Evolutionary conservation across 2,888 invertebrate species (phyloP).

Genomic region (Palloptera scutellata): DNA sequence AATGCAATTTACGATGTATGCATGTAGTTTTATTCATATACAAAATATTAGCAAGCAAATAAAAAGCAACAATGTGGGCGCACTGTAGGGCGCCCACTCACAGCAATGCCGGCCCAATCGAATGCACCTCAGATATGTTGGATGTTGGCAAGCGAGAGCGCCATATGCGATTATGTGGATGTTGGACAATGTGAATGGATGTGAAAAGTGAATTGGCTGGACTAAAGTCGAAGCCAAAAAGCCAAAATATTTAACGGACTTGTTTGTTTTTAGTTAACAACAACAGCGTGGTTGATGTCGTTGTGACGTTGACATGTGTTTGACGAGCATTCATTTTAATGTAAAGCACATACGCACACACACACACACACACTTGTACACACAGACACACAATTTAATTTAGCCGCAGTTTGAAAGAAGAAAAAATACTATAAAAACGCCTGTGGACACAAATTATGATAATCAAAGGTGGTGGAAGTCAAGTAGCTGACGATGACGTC

Average conservation of each 20-base stretch:
- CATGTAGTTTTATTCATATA: not conserved
- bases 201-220: not conserved
- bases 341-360: not conserved
- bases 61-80: conserved; percentile 4
- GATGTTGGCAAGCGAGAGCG: too few relatives aligned
- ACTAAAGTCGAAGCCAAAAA: not conserved
- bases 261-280: conserved; percentile 12
- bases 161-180: not conserved
- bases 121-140: not conserved
- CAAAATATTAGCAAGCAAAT: not conserved
- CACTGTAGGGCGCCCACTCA: conserved; percentile 10
- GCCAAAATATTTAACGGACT: not conserved
- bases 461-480: conserved; percentile 37
- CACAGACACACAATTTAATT: conserved; percentile 26
- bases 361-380: not conserved
- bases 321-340: conserved; percentile 9
- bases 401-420: conserved; percentile 28
- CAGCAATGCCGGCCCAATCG: not conserved
- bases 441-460: conserved; percentile 6
- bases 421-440: conserved; percentile 13
- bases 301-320: conserved; percentile 12
- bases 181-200: not conserved
- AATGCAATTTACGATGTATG: conserved; percentile 1
- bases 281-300: not conserved
- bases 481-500: conserved; percentile 33